phyloP scores from a whole-genome alignment of 2,797 vertebrate species.

The Enteromius viviparus region DNA sequence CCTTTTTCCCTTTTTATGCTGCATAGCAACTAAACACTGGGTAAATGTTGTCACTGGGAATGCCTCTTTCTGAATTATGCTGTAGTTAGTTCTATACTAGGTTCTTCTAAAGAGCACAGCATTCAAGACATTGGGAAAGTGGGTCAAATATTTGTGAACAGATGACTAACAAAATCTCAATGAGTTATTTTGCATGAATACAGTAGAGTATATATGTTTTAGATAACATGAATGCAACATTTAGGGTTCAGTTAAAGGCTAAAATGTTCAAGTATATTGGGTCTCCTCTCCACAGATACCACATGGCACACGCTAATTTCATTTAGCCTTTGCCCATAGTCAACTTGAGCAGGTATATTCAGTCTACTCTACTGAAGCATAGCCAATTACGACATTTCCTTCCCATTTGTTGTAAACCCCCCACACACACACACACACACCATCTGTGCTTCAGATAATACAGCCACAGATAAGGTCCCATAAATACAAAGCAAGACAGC shows the following conservation, averaged over 20 bases:
- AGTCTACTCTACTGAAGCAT: conserved; percentile 62
- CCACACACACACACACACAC: conserved; percentile 49
- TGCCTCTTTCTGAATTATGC: conserved; percentile 44
- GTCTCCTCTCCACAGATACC: conserved; percentile 31
- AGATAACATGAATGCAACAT: background rate
- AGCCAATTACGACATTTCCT: conserved; percentile 68
- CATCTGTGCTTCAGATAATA: conserved; percentile 79
- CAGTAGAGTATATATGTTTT: background rate
- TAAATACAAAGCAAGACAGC: conserved; percentile 74
- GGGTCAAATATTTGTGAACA: conserved; percentile 38
- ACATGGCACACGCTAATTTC: conserved; percentile 53
- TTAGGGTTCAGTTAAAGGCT: conserved; percentile 7
- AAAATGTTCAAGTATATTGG: background rate
- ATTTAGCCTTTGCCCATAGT: conserved; percentile 59
- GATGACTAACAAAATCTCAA: background rate
- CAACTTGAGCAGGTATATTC: conserved; percentile 70
- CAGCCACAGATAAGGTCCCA: conserved; percentile 68
- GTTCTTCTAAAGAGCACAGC: conserved; percentile 22
- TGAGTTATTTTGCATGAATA: background rate
- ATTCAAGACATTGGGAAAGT: conserved; percentile 28
- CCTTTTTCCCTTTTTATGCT: conserved; percentile 2
- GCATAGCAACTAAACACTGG: conserved; percentile 22
- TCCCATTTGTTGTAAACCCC: conserved; percentile 68
- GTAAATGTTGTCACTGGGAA: conserved; percentile 1
- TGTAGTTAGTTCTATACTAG: conserved; percentile 15